Base-by-base conservation (phyloP, 2,113 vertebrate species). In the Camelus bactrianus region DNA sequence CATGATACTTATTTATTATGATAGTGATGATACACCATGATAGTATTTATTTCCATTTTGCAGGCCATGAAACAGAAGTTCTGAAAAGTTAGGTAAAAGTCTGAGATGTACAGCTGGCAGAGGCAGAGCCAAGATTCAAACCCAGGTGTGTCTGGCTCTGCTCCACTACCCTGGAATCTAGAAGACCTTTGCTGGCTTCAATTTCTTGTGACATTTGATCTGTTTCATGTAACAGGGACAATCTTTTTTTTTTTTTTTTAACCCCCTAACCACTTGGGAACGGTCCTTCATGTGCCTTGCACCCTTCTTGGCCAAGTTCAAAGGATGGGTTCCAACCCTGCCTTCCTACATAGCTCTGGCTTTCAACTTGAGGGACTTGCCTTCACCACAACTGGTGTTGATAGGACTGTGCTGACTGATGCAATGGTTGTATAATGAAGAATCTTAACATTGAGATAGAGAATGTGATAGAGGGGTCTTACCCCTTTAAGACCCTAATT, bases 31-130 rank as follows among this genome's bases (percentile, higher is more conserved):
- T 19, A 56, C 22, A 80, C 35, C 52, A 26, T 15, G 60, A 10
- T 54, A 35, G 95, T 75, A 81, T 79, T 97, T 89, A n/a, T 84
- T 96, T 77, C 56, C 9, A 94, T 35, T 92, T 95, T 69, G 77
- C 30, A 77, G 70, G 19, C 60, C 73, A 88, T 79, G 65, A 67
- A 94, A 77, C 30, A 22, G 64, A 75, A 83, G 60, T 96, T 95
- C 35, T 73, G 67, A 77, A 58, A 89, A 73, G 56, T 64, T 64
- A 96, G 65, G 38, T 69, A 14, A 24, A 8, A 48, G 5, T 92
- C 35, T 88, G 91, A 92, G 52, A 60, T 79, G 35, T 62, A 5
- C 56, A 84, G 20, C 35, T 80, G 42, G 38, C 14, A 89, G 58
- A 67, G 82, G 32, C 62, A 95, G 77, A 91, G 30, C 48, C 58